Evolutionary conservation across 2,888 invertebrate species (phyloP), one percentile per base, ranked within the genome.

Genomic region (Nemapogon koenigi): DNA sequence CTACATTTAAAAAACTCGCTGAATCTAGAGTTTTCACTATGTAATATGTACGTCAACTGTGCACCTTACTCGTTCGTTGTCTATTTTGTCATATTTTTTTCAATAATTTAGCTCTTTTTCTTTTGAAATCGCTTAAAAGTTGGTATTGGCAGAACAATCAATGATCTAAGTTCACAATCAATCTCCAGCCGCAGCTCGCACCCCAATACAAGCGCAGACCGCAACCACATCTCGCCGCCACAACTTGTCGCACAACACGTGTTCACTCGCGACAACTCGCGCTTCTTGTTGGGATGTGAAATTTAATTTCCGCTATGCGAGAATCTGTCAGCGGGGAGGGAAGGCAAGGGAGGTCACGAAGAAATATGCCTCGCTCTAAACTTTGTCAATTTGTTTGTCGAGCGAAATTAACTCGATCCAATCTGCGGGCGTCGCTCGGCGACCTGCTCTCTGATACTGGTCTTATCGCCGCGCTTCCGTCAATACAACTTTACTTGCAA

Each of bases 311-410:
- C 78, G 76, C 59, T 64, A 56, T 59, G 65, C 70, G 70, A 67
- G 73, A 66, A 65, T 69, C 73, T 69, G 69, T 66, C 65, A 62
- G 57, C 55, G 58, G 59, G 52, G 56, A 37, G 51, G 49, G 38
- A 22, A 16, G 43, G 43, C 37, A 37, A 31, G 45, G 49, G 50
- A 53, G 52, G 48, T 54, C 59, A 62, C 60, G 69, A 75, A 78
- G 75, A 78, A 76, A 76, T 78, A 75, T 76, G 73, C 72, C 66
- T 68, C 72, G 73, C 68, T 76, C 65, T 73, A 73, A 78, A 78
- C 76, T 78, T 78, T 78, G 76, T 76, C 78, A 78, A 78, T 78
- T 76, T 78, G 75, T 78, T 78, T 78, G 76, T 76, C 71, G 72
- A 73, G 73, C 63, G 70, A 78, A 76, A 78, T 78, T 78, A 78